Base-by-base conservation (phyloP, 2,888 invertebrate species). In the Lamproptera curius region DNA sequence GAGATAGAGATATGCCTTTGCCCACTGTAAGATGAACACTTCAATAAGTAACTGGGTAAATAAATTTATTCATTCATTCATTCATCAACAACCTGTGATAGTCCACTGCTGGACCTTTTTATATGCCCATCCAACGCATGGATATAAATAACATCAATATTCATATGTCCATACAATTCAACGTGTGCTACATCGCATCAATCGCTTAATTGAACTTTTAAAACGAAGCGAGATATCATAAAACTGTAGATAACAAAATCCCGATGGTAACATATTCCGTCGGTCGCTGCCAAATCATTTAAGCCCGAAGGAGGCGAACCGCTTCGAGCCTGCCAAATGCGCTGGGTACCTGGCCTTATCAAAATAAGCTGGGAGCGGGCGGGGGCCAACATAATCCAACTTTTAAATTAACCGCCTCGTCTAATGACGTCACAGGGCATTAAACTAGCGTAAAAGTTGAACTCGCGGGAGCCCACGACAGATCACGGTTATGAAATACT, bases 401-500 rank as follows among this genome's bases (percentile, higher is more conserved):
- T 72, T 74, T 73, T 62, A 74, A 75, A 78, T 77, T 71, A 74
- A 64, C 54, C 53, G 53, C 49, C 50, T 46, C 20, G 40, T 41
- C 37, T 50, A 40, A 49, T 40, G 40, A 44, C 53, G 41, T 51
- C 46, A 38, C 15, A 44, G 41, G 31, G 36, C 40, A 41, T 41
- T 56, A 57, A 58, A 59, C 54, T 50, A 56, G 55, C 52, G 46
- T 53, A 55, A 38, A 58, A 59, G 53, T 56, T 58, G 58, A 71
- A 75, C 71, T 73, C 76, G 74, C 68, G 61, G 64, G 66, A 78
- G 68, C 79, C 63, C 55, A 63, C 67, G 58, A 70, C 76, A 74
- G 70, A 76, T 78, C 83, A 85, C 83, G 81, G 83, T 85, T 83
- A 82, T 80, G 84, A 85, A 84, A 86, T 84, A 81, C 31, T n/a